These are phyloP conservation scores for Aradophagus sp. DNA, from an alignment of 1,140 invertebrate species.

Conservation along the genomic window DNA sequence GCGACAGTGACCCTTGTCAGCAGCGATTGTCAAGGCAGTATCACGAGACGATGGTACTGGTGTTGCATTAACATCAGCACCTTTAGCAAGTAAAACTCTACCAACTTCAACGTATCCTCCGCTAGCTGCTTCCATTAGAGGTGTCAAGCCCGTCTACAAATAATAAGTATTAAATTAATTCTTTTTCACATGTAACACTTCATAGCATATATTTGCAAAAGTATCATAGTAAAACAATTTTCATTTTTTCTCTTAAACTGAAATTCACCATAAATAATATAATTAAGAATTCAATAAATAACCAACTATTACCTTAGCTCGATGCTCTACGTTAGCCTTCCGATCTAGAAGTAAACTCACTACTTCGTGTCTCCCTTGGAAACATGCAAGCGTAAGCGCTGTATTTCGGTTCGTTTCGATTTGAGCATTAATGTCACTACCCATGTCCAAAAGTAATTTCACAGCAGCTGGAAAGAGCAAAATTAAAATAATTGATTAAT, in stretches of 20 bases:
- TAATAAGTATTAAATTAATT: too few species aligned
- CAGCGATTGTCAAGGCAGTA: conserved; percentile 98
- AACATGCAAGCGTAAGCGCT: conserved; percentile 98
- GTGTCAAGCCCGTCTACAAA: conserved; percentile 92
- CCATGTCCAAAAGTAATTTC: conserved; percentile 94
- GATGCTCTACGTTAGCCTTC: conserved; percentile 98
- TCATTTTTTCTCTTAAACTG: too few species aligned
- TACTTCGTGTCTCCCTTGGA: conserved; percentile 99
- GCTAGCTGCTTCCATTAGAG: conserved; percentile 99
- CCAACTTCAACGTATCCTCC: conserved; percentile 99
- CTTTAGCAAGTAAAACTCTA: conserved; percentile 94
- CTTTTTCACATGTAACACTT: too few species aligned
- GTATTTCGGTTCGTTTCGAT: conserved; percentile 99
- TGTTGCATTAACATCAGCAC: conserved; percentile 98
- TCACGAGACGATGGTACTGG: conserved; percentile 98
- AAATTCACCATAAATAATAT: too few species aligned
- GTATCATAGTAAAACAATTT: too few species aligned
- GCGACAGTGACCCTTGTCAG: conserved; percentile 98
- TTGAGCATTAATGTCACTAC: conserved; percentile 99
- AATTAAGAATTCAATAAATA: conserved; percentile 10
- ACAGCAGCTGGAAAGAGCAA: conserved; percentile 79
- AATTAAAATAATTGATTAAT: too few species aligned
- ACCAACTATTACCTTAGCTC: conserved; percentile 86
- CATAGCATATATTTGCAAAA: too few species aligned
- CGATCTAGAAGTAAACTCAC: conserved; percentile 96